These are phyloP conservation scores for Cheumatopsyche charites DNA, from an alignment of 1,140 invertebrate species.

Conservation along the genomic window DNA sequence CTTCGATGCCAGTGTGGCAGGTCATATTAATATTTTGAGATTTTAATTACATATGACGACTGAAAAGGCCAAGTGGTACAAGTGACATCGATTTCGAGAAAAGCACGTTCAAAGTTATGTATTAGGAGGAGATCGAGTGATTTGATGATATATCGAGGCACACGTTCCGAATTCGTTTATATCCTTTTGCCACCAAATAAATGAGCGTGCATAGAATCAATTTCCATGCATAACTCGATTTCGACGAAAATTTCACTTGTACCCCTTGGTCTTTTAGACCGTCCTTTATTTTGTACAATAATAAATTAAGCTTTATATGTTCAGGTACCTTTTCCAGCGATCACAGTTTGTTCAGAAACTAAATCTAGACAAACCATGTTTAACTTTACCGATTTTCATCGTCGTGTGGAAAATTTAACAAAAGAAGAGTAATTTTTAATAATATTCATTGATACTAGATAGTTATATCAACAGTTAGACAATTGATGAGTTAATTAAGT, in stretches of 20 bases:
- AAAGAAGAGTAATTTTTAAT: slow-evolving; percentile 41
- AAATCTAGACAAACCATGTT: slow-evolving; percentile 61
- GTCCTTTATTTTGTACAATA: not conserved
- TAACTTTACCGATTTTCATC: slow-evolving; percentile 61
- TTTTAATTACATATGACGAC: not conserved
- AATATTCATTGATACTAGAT: slow-evolving; percentile 53
- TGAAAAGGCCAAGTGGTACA: too few relatives aligned
- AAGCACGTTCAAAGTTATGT: too few relatives aligned
- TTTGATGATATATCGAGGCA: too few relatives aligned
- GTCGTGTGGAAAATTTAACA: slow-evolving; percentile 50
- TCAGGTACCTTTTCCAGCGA: slow-evolving; percentile 65
- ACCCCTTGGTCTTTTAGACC: not conserved
- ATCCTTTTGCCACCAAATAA: too few relatives aligned
- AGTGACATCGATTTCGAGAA: too few relatives aligned
- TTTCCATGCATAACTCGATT: too few relatives aligned
- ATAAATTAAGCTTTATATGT: not conserved
- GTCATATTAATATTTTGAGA: slow-evolving; percentile 42
- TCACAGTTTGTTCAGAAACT: slow-evolving; percentile 67
- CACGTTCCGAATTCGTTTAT: too few relatives aligned
- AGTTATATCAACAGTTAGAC: slow-evolving; percentile 52
- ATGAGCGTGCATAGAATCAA: too few relatives aligned
- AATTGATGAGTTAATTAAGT: too few relatives aligned
- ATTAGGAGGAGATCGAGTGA: too few relatives aligned
- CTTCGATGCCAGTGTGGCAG: slow-evolving; percentile 66
- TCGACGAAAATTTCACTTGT: too few relatives aligned